Percentiles rank a stretch among this genome's conserved stretches.
phyloP scores from a whole-genome alignment of 2,113 vertebrate genomes.

The Sinocyclocheilus anshuiensis region DNA sequence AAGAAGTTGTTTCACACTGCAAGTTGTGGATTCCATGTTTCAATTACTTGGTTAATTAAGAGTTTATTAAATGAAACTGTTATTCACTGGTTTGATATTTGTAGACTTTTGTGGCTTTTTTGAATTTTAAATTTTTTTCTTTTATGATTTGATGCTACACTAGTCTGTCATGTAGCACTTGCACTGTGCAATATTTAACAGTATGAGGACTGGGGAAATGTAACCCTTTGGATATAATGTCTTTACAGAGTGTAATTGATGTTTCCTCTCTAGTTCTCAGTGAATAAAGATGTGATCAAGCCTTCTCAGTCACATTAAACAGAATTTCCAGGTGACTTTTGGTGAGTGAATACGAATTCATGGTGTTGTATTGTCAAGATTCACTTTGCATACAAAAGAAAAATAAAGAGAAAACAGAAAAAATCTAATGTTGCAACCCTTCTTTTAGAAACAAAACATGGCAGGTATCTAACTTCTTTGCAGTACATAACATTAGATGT shows the following conservation, averaged over 20 bases:
- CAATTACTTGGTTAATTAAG: conserved; percentile 83
- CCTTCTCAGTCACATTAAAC: conserved; percentile 99
- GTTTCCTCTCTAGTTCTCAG: conserved; percentile 99
- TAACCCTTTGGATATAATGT: conserved; percentile 97
- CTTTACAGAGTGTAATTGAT: conserved; percentile 98
- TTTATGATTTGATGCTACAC: conserved; percentile 94
- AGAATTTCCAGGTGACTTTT: conserved; percentile 99
- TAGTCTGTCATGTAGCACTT: conserved; percentile 99
- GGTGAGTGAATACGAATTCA: conserved; percentile 99
- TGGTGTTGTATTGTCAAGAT: conserved; percentile 98
- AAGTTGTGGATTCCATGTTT: conserved; percentile 91
- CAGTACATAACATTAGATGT: too few species aligned
- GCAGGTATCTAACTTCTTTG: too few species aligned
- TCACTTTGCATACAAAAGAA: conserved; percentile 99
- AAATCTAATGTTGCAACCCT: conserved; percentile 86
- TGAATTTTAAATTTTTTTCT: conserved; percentile 63
- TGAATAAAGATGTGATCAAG: conserved; percentile 99
- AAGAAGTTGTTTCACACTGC: conserved; percentile 93
- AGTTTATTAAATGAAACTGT: conserved; percentile 74
- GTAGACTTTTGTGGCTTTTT: conserved; percentile 87
- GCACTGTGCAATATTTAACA: conserved; percentile 99
- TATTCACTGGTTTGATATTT: conserved; percentile 82
- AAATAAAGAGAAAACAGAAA: conserved; percentile 71
- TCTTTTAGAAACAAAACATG: conserved; percentile 16
- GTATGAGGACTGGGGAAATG: conserved; percentile 97